Conservation (phyloP, 1,140 invertebrate species). For the Meloidogyne exigua region DNA sequence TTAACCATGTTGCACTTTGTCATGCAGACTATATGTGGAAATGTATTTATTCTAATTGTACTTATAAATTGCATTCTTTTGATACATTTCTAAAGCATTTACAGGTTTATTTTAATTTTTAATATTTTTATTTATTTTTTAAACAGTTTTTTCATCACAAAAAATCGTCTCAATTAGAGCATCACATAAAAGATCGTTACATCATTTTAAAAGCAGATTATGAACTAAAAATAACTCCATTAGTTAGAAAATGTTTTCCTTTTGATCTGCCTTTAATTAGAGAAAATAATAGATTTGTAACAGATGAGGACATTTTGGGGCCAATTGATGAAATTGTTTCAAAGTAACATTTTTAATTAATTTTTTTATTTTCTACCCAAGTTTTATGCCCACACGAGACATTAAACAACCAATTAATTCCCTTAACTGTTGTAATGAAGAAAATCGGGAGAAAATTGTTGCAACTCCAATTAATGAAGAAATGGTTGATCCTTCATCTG, state of each 20-base stretch:
- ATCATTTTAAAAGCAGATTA: conserved; percentile 12
- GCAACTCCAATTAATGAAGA: background rate
- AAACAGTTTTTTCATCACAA: conserved; percentile 1
- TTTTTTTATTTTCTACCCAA: background rate
- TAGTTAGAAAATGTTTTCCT: conserved; percentile 23
- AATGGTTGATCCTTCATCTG: background rate
- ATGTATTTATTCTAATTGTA: conserved; percentile 8
- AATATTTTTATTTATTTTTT: background rate
- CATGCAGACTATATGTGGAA: conserved; percentile 23
- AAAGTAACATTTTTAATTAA: background rate
- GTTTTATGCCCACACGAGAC: conserved; percentile 4
- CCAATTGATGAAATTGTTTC: background rate
- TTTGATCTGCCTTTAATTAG: conserved; percentile 13
- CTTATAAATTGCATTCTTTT: background rate
- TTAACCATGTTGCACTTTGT: conserved; percentile 3
- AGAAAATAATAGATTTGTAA: background rate
- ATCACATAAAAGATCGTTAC: background rate
- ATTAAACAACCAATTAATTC: background rate
- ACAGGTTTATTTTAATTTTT: conserved; percentile 6
- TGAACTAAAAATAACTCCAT: conserved; percentile 20
- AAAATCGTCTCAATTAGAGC: background rate
- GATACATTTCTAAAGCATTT: background rate
- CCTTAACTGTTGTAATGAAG: background rate
- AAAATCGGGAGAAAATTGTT: no score
- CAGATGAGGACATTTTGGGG: background rate